Evolutionary conservation across 2,797 vertebrate species (phyloP).

Genomic region (Gobionotothen gibberifrons): DNA sequence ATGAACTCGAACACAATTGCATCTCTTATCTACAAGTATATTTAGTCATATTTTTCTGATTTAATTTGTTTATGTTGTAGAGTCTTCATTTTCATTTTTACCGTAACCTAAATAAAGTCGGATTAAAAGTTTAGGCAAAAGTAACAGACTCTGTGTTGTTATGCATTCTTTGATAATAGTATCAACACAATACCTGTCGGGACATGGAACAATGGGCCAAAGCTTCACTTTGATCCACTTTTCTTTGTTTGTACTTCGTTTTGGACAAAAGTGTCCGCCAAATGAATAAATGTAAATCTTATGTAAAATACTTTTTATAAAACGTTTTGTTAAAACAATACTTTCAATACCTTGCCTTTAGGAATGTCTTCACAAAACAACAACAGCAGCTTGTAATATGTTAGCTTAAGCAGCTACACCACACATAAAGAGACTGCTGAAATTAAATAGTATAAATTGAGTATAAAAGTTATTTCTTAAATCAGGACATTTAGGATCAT

Average conservation of each 20-base stretch:
- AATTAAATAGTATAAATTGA: neutral
- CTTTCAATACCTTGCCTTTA: neutral
- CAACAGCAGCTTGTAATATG: neutral
- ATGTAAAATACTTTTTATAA: neutral
- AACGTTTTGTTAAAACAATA: neutral
- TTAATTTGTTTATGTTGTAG: neutral
- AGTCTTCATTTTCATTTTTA: slow-evolving; percentile 13
- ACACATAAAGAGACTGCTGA: neutral
- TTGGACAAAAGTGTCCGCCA: too few relatives aligned
- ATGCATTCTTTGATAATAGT: neutral
- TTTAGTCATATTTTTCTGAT: neutral
- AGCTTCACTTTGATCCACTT: too few relatives aligned
- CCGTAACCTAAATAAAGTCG: neutral
- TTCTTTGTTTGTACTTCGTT: too few relatives aligned
- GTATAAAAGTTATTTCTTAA: too few relatives aligned
- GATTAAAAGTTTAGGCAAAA: neutral
- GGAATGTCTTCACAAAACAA: neutral
- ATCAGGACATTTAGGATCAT: neutral
- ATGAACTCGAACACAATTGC: neutral
- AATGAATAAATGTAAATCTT: neutral
- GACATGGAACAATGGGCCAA: too few relatives aligned
- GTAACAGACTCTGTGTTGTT: neutral
- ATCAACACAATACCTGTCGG: neutral
- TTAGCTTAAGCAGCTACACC: neutral
- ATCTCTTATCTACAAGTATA: too few relatives aligned